Evolutionary conservation across 2,113 vertebrate species (phyloP).

Genomic region (Neodon shergylaensis): DNA sequence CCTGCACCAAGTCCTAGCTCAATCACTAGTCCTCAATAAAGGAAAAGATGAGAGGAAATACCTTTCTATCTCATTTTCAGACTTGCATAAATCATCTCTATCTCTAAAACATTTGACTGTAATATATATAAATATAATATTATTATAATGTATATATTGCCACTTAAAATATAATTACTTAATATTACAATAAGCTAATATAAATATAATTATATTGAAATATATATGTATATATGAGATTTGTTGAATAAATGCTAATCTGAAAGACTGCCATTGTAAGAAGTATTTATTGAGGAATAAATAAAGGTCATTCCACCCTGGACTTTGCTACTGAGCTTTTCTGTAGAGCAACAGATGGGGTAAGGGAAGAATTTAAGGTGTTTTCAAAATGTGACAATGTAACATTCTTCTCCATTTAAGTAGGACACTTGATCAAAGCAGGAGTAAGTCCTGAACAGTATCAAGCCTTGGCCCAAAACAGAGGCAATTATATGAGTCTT

Average conservation of each 20-base stretch:
- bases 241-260: slow-evolving; percentile 29
- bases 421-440: not conserved
- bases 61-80: not conserved
- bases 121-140: not conserved
- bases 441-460: slow-evolving; percentile 29
- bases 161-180: too few relatives aligned
- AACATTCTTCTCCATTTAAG: slow-evolving; percentile 7
- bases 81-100: not conserved
- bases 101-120: slow-evolving; percentile 20
- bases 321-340: not conserved
- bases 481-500: slow-evolving; percentile 30
- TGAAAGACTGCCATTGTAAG: slow-evolving; percentile 27
- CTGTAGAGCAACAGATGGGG: slow-evolving; percentile 13
- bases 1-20: not conserved
- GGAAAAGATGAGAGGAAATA: not conserved
- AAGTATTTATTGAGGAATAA: slow-evolving; percentile 48
- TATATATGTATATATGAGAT: not conserved
- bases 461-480: not conserved
- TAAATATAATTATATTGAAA: not conserved
- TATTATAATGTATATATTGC: too few relatives aligned
- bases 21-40: not conserved
- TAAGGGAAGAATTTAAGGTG: not conserved
- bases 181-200: too few relatives aligned
- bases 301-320: slow-evolving; percentile 24
- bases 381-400: slow-evolving; percentile 36